Percentiles rank a stretch among this genome's conserved stretches.
phyloP scores from a whole-genome alignment of 2,888 invertebrate species.

The Eurois occulta region DNA sequence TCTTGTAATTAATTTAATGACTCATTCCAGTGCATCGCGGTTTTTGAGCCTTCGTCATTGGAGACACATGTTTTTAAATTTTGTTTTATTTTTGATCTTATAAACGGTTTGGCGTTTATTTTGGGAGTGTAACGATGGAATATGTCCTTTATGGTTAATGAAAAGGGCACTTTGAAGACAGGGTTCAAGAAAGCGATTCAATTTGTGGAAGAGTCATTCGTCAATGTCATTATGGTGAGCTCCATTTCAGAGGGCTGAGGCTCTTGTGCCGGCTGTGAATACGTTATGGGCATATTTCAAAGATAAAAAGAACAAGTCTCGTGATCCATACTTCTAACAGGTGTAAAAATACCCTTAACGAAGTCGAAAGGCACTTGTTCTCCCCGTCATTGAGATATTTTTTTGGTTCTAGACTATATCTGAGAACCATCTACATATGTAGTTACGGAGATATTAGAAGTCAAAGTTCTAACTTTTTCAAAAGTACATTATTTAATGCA shows the following conservation, averaged over 20 bases:
- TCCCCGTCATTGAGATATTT: too few species aligned
- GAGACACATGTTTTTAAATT: slow-evolving; percentile 9
- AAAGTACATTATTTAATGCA: too few species aligned
- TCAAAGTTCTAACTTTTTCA: too few species aligned
- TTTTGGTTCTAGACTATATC: too few species aligned
- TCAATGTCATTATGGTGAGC: not conserved
- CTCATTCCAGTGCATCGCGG: not conserved
- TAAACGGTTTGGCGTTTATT: slow-evolving; percentile 1
- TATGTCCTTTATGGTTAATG: not conserved
- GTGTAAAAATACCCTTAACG: too few species aligned
- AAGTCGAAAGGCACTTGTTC: too few species aligned
- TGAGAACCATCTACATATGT: too few species aligned
- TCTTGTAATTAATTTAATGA: slow-evolving; percentile 1
- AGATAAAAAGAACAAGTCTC: not conserved
- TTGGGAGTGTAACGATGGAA: not conserved
- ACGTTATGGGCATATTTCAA: not conserved
- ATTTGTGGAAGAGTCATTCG: not conserved
- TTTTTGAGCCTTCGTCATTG: not conserved
- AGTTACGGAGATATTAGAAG: too few species aligned
- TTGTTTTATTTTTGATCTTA: not conserved
- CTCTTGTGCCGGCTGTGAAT: not conserved
- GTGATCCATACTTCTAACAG: not conserved
- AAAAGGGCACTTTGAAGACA: not conserved
- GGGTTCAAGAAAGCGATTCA: not conserved
- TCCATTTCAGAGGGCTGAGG: not conserved